Evolutionary conservation across 1,140 invertebrate genomes (phyloP), one percentile per base, ranked within the genome.

Genomic region (Lasaia peninsularis): DNA sequence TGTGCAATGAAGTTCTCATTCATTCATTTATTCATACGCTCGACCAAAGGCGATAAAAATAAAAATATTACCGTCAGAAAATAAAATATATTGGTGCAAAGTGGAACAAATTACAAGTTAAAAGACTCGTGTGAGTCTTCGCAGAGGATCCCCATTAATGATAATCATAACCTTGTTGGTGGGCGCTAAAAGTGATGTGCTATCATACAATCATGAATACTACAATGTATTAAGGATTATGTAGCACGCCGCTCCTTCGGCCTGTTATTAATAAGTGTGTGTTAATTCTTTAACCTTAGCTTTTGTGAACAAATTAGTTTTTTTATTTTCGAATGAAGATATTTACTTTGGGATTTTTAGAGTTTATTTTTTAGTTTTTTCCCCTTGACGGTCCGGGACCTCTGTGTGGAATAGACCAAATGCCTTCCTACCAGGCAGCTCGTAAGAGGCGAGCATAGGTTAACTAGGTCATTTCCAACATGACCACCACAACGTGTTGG

Each of bases 141-240:
- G 21, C 33, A 32, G 28, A 32, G 28, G 58, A 54, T 49, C 40
- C 31, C 37, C 51, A 53, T 59, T 49, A 59, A 53, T 59, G 51
- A 59, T 54, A 49, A 54, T 59, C 51, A 53, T 54, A 52, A 52
- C 50, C 44, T 18, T 49, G 40, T 53, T 48, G 51, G 58, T 54
- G 52, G 31, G 51, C 35, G 57, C 50, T 52, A 48, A 53, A 50
- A 58, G 33, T 52, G 18, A 54, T 40, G 53, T 44, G 28, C 28
- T 44, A 54, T 54, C 35, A 24, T 40, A 40, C 28, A 20, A 55
- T 55, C 40, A 55, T 37, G 53, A 55, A 55, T 44, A 44, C 40
- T 20, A 48, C 53, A 55, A 44, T 44, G 53, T 52, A 51, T 32
- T 32, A 51, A 32, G 12, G 14, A 51, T 51, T 14, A 51, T 24